Conservation (phyloP, 1,140 invertebrate species). For the Asobara japonica region DNA sequence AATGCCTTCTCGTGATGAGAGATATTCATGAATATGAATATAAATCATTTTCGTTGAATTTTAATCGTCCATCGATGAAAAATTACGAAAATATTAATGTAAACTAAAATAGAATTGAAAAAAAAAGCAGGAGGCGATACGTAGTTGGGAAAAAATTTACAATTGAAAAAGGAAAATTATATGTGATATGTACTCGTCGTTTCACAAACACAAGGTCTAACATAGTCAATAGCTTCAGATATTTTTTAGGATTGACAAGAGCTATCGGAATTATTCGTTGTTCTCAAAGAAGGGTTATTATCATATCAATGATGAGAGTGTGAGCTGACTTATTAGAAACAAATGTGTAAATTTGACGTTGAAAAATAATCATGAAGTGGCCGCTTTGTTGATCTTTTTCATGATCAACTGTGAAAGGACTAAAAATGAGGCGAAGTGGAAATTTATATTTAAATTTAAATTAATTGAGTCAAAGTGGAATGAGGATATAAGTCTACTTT, state of each 20-base stretch:
- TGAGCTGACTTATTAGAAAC: not conserved
- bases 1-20: slow-evolving; percentile 23
- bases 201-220: slow-evolving; percentile 41
- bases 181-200: slow-evolving; percentile 36
- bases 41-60: not conserved
- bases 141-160: not conserved
- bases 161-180: slow-evolving; percentile 31
- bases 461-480: too few relatives aligned
- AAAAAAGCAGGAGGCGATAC: not conserved
- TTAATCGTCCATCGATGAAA: not conserved
- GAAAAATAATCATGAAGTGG: not conserved
- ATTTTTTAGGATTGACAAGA: slow-evolving; percentile 40
- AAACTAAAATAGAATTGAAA: not conserved
- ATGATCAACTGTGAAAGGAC: too few relatives aligned
- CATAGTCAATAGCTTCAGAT: slow-evolving; percentile 42
- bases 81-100: not conserved
- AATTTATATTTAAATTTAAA: too few relatives aligned
- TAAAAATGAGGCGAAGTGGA: too few relatives aligned
- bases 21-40: not conserved
- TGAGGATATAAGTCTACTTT: too few relatives aligned
- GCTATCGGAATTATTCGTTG: slow-evolving; percentile 44
- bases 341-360: not conserved
- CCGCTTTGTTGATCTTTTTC: too few relatives aligned
- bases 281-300: slow-evolving; percentile 21
- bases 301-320: slow-evolving; percentile 17